phyloP scores from a whole-genome alignment of 2,888 invertebrate species.

The Dasypolia templi region DNA sequence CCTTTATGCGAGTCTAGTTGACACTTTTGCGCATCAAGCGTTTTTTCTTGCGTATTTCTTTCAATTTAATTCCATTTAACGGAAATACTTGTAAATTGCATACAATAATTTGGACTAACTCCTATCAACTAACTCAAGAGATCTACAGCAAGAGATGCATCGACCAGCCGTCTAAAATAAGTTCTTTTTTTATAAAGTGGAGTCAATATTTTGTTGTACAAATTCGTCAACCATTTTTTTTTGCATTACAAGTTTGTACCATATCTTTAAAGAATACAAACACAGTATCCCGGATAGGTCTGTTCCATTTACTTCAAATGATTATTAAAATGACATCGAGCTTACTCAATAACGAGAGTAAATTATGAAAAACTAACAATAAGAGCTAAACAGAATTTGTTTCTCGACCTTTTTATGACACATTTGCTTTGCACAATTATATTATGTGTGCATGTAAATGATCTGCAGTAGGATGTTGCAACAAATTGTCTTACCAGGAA shows the following conservation, averaged over 20 bases:
- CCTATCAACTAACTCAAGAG: conserved; percentile 3
- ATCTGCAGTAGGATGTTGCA: conserved; percentile 52
- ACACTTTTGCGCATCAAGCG: conserved; percentile 30
- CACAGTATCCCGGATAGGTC: not conserved
- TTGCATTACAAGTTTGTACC: no score
- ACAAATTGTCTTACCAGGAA: conserved; percentile 85
- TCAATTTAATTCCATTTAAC: conserved; percentile 6
- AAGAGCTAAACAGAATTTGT: not conserved
- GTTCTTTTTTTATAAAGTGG: not conserved
- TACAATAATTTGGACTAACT: not conserved
- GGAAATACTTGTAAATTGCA: not conserved
- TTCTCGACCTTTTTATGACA: not conserved
- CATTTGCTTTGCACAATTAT: not conserved
- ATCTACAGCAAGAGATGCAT: conserved; percentile 1
- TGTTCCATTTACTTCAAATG: not conserved
- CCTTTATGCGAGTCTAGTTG: conserved; percentile 56
- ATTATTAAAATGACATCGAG: not conserved
- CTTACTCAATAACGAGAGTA: not conserved
- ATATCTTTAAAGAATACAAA: not conserved
- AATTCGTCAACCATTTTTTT: not conserved
- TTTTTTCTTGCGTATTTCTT: conserved; percentile 9
- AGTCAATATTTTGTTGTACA: not conserved
- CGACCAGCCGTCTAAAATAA: not conserved
- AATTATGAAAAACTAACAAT: not conserved
- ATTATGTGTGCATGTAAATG: conserved; percentile 10